A percentile compares a stretch with the other conserved stretches of the same genome.
phyloP scores from a whole-genome alignment of 2,113 vertebrate species.

The Mirza zaza region DNA sequence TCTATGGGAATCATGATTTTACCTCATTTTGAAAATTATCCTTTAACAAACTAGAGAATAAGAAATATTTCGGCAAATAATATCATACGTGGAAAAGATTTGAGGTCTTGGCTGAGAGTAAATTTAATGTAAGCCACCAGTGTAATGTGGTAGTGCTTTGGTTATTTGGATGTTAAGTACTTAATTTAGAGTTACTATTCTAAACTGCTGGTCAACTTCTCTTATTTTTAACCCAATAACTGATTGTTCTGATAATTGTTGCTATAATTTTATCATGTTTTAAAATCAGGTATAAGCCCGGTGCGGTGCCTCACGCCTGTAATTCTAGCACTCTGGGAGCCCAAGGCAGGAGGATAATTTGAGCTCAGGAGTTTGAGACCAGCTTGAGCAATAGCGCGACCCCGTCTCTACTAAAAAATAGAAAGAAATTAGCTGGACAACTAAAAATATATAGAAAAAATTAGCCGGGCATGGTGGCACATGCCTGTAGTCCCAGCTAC shows the following conservation, averaged over 20 bases:
- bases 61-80: not conserved
- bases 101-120: not conserved
- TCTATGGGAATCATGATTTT: not conserved
- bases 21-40: slow-evolving; percentile 13
- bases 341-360: too few species aligned
- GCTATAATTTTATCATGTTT: slow-evolving; percentile 28
- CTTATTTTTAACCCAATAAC: slow-evolving; percentile 32
- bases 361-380: too few species aligned
- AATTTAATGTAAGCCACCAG: not conserved
- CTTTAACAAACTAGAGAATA: slow-evolving; percentile 37
- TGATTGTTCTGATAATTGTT: slow-evolving; percentile 52
- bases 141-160: not conserved
- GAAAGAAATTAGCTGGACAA: too few species aligned
- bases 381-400: too few species aligned
- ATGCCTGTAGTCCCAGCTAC: too few species aligned
- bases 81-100: not conserved
- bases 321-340: too few species aligned
- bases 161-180: not conserved
- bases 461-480: too few species aligned
- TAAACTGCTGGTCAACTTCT: slow-evolving; percentile 2
- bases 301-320: too few species aligned
- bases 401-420: too few species aligned
- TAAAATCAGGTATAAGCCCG: not conserved
- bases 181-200: slow-evolving; percentile 17
- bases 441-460: too few species aligned